Conservation (phyloP, 2,888 invertebrate species). For the Lepidocyrtoides sp. region DNA sequence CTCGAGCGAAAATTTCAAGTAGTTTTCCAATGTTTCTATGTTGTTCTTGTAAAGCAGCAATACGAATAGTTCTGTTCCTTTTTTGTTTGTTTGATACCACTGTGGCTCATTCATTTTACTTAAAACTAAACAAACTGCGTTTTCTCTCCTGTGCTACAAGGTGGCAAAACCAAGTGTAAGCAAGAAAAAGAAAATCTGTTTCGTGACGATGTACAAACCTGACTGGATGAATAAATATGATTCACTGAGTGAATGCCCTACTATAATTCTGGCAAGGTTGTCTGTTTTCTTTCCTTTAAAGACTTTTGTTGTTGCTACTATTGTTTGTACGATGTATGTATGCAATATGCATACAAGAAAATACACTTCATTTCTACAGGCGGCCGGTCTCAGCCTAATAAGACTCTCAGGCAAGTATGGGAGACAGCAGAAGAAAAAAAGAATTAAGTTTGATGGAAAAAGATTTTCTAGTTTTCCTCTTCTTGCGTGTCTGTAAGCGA, state of each 20-base stretch:
- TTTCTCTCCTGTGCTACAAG: constrained; percentile 17
- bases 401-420: neutral
- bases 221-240: constrained; percentile 27
- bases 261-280: constrained; percentile 28
- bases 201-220: constrained; percentile 23
- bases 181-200: constrained; percentile 28
- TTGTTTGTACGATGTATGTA: constrained; percentile 1
- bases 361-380: neutral
- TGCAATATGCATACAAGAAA: too few species aligned
- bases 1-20: constrained; percentile 33
- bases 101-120: constrained; percentile 3
- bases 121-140: constrained; percentile 20
- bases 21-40: constrained; percentile 11
- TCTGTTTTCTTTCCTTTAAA: constrained; percentile 13
- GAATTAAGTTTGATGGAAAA: neutral
- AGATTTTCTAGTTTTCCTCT: constrained; percentile 2
- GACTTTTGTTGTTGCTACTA: neutral
- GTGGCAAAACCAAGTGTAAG: neutral
- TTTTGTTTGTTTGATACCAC: neutral
- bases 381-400: too few species aligned
- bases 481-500: constrained; percentile 48
- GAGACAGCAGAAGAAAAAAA: neutral
- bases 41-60: neutral
- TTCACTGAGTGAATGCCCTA: constrained; percentile 22
- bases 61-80: neutral